Evolutionary conservation across 2,797 vertebrate species (phyloP).

Genomic region (Crenuchus spilurus): DNA sequence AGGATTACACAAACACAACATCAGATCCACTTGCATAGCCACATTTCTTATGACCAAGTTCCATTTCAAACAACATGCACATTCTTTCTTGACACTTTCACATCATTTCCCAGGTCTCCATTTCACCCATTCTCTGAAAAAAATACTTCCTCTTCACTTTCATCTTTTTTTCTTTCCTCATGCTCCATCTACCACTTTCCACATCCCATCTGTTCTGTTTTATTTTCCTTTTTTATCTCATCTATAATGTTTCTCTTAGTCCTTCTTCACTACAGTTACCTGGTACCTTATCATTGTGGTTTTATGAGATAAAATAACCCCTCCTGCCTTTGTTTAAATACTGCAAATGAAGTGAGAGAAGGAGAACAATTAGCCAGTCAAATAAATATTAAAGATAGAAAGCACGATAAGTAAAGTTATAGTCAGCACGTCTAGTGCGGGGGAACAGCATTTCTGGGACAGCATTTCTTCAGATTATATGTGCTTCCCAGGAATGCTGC

Average conservation of each 20-base stretch:
- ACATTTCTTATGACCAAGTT: neutral
- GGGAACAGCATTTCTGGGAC: constrained; percentile 45
- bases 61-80: constrained; percentile 24
- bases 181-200: constrained; percentile 7
- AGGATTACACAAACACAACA: neutral
- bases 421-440: constrained; percentile 57
- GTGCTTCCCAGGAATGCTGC: constrained; percentile 48
- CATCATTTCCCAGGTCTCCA: neutral
- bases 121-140: constrained; percentile 10
- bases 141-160: neutral
- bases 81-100: constrained; percentile 18
- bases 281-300: neutral
- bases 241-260: neutral
- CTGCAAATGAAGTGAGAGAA: neutral
- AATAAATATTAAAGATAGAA: constrained; percentile 46
- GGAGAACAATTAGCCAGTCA: constrained; percentile 16
- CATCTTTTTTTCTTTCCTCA: constrained; percentile 1
- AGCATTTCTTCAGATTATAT: neutral
- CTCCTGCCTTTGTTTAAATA: neutral
- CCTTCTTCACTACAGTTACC: neutral
- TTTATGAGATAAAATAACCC: neutral
- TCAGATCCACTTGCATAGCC: neutral
- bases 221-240: neutral
- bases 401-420: constrained; percentile 16
- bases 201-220: constrained; percentile 32